Evolutionary conservation across 1,140 invertebrate genomes (phyloP).

Genomic region (Phenacoccus solenopsis): DNA sequence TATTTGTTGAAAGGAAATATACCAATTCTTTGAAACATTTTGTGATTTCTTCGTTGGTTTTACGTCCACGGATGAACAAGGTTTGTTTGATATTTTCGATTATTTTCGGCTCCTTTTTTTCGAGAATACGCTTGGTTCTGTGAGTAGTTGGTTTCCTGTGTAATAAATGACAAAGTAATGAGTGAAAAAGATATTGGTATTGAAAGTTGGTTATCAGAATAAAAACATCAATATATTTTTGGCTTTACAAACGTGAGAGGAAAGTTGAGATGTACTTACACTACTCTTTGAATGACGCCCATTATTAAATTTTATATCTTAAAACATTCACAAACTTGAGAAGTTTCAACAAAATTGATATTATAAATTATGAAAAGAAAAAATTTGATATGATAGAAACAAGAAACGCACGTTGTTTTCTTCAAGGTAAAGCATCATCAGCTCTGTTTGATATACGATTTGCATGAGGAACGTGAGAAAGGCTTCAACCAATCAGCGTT

Average conservation of each 20-base stretch:
- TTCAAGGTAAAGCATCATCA: too few relatives aligned
- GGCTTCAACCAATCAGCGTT: too few relatives aligned
- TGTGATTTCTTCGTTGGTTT: slow-evolving; percentile 60
- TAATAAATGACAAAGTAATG: background rate
- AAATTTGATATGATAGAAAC: too few relatives aligned
- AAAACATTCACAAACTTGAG: too few relatives aligned
- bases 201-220: too few relatives aligned
- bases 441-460: too few relatives aligned
- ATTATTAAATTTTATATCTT: too few relatives aligned
- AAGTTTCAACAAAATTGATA: too few relatives aligned
- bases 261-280: slow-evolving; percentile 32
- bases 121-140: slow-evolving; percentile 70
- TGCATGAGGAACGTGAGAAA: too few relatives aligned
- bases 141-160: slow-evolving; percentile 54
- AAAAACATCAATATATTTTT: too few relatives aligned
- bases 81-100: slow-evolving; percentile 77
- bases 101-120: slow-evolving; percentile 71
- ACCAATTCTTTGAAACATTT: slow-evolving; percentile 76
- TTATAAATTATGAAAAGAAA: too few relatives aligned
- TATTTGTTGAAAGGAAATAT: slow-evolving; percentile 33
- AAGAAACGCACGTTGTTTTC: background rate
- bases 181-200: background rate
- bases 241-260: too few relatives aligned
- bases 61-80: slow-evolving; percentile 73
- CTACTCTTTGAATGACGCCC: slow-evolving; percentile 34